Conservation (phyloP, 2,888 invertebrate genomes). For the Drosophila incognita region DNA sequence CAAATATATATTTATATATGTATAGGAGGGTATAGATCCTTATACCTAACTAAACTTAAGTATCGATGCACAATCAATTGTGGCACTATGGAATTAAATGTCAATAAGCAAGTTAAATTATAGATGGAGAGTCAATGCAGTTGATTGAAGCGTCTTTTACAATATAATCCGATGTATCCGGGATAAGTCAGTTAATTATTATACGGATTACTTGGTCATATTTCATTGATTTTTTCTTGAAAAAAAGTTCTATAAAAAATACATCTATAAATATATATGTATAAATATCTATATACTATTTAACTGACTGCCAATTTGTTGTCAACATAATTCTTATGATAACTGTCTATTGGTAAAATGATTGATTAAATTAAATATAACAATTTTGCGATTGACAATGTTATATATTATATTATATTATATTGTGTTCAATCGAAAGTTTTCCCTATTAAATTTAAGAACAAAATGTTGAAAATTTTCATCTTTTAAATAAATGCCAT, state of each 20-base stretch:
- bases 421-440: not conserved
- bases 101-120: not conserved
- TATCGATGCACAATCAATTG: conserved; percentile 21
- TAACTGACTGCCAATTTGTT: not conserved
- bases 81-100: conserved; percentile 33
- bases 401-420: no score
- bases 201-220: not conserved
- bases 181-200: not conserved
- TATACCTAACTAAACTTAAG: conserved; percentile 12
- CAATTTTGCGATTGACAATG: not conserved
- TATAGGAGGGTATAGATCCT: conserved; percentile 7
- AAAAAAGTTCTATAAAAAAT: no score
- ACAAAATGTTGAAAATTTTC: not conserved
- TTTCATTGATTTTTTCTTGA: not conserved
- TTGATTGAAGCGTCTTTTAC: not conserved
- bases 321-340: not conserved
- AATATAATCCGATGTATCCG: not conserved
- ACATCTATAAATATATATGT: no score
- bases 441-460: not conserved
- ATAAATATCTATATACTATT: no score
- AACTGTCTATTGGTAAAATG: not conserved
- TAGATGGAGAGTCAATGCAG: not conserved
- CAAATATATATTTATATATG: not conserved
- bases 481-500: not conserved
- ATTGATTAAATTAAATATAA: not conserved